Conservation (phyloP, 2,888 invertebrate species). For the Patella caerulea region DNA sequence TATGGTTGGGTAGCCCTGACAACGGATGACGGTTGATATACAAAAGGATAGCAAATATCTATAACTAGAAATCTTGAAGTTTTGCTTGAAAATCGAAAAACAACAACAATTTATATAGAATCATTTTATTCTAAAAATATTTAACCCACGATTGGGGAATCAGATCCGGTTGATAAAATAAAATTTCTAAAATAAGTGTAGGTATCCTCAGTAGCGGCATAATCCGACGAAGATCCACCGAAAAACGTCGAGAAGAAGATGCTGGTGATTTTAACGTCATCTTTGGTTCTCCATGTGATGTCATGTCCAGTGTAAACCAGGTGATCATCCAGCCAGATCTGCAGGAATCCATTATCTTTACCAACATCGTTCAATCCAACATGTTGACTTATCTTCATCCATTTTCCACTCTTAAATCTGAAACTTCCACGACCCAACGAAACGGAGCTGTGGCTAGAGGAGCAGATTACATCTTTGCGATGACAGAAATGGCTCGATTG, state of each 20-base stretch:
- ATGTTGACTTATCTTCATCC: constrained; percentile 48
- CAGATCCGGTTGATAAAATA: constrained; percentile 4
- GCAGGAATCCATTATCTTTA: constrained; percentile 42
- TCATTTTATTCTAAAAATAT: too few relatives aligned
- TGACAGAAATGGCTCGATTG: constrained; percentile 20
- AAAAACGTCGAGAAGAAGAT: constrained; percentile 57
- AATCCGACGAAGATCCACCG: constrained; percentile 43
- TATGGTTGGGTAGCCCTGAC: too few relatives aligned
- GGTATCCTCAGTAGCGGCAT: constrained; percentile 45
- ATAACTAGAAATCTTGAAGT: too few relatives aligned
- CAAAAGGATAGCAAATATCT: too few relatives aligned
- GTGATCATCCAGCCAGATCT: constrained; percentile 42
- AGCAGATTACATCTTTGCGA: constrained; percentile 12
- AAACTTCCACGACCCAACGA: constrained; percentile 35
- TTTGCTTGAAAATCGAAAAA: too few relatives aligned
- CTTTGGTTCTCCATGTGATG: constrained; percentile 40
- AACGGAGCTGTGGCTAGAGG: constrained; percentile 8
- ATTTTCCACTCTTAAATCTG: constrained; percentile 34
- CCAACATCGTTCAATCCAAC: constrained; percentile 48
- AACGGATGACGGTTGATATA: too few relatives aligned
- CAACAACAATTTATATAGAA: too few relatives aligned
- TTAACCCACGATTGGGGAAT: too few relatives aligned
- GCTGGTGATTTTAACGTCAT: constrained; percentile 41
- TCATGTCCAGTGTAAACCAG: constrained; percentile 35
- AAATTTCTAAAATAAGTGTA: constrained; percentile 55